Conservation (phyloP, 2,797 vertebrate genomes). For the Fistularia tabacaria region DNA sequence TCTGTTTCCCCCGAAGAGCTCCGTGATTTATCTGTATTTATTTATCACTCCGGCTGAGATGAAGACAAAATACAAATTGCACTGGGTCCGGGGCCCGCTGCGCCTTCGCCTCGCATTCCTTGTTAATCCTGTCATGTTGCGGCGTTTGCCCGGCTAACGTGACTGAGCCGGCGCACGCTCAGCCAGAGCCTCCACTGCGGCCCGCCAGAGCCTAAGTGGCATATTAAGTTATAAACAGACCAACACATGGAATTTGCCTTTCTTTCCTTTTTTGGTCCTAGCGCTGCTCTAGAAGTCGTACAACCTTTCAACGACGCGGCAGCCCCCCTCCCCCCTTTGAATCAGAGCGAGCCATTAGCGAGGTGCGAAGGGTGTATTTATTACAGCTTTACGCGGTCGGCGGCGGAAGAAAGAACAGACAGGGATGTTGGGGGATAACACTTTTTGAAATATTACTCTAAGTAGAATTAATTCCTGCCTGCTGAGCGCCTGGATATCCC, state of each 20-base stretch:
- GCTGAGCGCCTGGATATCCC: slow-evolving; percentile 61
- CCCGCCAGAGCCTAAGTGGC: slow-evolving; percentile 47
- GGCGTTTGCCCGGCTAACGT: slow-evolving; percentile 65
- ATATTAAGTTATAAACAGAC: slow-evolving; percentile 63
- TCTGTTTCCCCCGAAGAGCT: not conserved
- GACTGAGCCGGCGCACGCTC: slow-evolving; percentile 50
- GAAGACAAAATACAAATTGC: slow-evolving; percentile 43
- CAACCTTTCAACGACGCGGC: slow-evolving; percentile 47
- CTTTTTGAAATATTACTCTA: slow-evolving; percentile 62
- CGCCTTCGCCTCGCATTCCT: slow-evolving; percentile 55
- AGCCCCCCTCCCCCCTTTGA: no score
- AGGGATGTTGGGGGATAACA: slow-evolving; percentile 48
- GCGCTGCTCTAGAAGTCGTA: slow-evolving; percentile 45
- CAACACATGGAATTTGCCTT: slow-evolving; percentile 58
- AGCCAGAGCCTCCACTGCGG: slow-evolving; percentile 33
- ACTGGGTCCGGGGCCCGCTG: slow-evolving; percentile 9
- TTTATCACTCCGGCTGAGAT: slow-evolving; percentile 4
- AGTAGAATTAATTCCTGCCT: slow-evolving; percentile 62
- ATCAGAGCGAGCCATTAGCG: slow-evolving; percentile 11
- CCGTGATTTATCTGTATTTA: not conserved
- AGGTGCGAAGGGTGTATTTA: slow-evolving; percentile 35
- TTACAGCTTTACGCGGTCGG: slow-evolving; percentile 38
- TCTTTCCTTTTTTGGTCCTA: slow-evolving; percentile 36
- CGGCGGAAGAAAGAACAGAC: slow-evolving; percentile 30
- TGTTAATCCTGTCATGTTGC: slow-evolving; percentile 58